Evolutionary conservation across 2,888 invertebrate species (phyloP).

Genomic region (Diaphora mendica): DNA sequence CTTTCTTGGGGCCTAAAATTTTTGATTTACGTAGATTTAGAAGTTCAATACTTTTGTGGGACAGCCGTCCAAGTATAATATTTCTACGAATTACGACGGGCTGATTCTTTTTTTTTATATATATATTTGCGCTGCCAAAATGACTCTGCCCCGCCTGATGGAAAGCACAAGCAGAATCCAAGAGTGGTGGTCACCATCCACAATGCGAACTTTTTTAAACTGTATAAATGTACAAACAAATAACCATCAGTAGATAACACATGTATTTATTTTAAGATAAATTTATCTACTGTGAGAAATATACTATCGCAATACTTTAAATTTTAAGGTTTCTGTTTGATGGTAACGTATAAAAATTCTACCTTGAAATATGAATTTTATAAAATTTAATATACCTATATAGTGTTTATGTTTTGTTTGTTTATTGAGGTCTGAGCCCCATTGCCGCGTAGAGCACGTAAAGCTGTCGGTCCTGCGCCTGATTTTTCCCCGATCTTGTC

Average conservation of each 20-base stretch:
- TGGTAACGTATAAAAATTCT: neutral
- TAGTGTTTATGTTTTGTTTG: too few species aligned
- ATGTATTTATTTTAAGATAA: neutral
- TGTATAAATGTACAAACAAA: neutral
- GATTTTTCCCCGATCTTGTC: too few species aligned
- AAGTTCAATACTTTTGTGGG: too few species aligned
- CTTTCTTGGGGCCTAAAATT: neutral
- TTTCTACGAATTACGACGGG: conserved; percentile 14
- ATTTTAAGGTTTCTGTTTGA: conserved; percentile 2
- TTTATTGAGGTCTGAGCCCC: too few species aligned
- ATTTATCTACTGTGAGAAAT: neutral
- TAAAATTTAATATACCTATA: too few species aligned
- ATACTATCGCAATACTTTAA: neutral
- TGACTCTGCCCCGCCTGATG: too few species aligned
- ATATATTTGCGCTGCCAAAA: neutral
- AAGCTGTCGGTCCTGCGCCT: too few species aligned
- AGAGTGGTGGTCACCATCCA: too few species aligned
- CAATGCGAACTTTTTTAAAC: too few species aligned
- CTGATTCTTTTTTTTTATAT: neutral
- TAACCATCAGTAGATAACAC: neutral
- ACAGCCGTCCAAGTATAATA: conserved; percentile 65
- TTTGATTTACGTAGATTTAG: neutral
- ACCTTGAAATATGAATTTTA: neutral
- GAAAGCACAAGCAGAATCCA: too few species aligned
- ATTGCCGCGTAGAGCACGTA: too few species aligned